Conservation (phyloP, 2,888 invertebrate genomes). For the Andricus quercusramuli region DNA sequence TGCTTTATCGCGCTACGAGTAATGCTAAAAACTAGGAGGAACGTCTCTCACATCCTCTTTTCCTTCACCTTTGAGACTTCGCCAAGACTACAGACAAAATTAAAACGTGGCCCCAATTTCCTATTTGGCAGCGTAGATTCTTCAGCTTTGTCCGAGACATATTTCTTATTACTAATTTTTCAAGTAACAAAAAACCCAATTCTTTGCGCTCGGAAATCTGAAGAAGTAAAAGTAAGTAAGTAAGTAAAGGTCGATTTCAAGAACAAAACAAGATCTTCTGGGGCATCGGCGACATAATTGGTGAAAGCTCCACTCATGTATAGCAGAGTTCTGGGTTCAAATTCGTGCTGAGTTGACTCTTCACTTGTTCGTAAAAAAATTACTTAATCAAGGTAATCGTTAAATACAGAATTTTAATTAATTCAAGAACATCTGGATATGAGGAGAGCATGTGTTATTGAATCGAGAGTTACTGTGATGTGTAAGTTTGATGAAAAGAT, state of each 20-base stretch:
- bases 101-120: constrained; percentile 25
- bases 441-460: neutral
- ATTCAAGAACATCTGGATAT: neutral
- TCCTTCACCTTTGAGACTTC: constrained; percentile 15
- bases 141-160: neutral
- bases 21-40: constrained; percentile 16
- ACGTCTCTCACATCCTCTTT: neutral
- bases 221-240: neutral
- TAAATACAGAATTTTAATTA: too few relatives aligned
- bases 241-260: too few relatives aligned
- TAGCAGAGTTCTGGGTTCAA: too few relatives aligned
- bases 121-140: constrained; percentile 22
- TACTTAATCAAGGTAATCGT: too few relatives aligned
- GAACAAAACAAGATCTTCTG: too few relatives aligned
- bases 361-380: too few relatives aligned
- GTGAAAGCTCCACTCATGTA: too few relatives aligned
- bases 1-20: constrained; percentile 35
- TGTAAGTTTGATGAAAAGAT: neutral
- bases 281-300: too few relatives aligned
- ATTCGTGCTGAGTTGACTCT: too few relatives aligned
- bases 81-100: constrained; percentile 30
- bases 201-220: neutral
- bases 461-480: neutral
- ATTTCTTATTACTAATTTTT: constrained; percentile 11
- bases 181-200: constrained; percentile 47